Evolutionary conservation across 2,797 vertebrate species (phyloP).

Genomic region (Anguilla obscura): DNA sequence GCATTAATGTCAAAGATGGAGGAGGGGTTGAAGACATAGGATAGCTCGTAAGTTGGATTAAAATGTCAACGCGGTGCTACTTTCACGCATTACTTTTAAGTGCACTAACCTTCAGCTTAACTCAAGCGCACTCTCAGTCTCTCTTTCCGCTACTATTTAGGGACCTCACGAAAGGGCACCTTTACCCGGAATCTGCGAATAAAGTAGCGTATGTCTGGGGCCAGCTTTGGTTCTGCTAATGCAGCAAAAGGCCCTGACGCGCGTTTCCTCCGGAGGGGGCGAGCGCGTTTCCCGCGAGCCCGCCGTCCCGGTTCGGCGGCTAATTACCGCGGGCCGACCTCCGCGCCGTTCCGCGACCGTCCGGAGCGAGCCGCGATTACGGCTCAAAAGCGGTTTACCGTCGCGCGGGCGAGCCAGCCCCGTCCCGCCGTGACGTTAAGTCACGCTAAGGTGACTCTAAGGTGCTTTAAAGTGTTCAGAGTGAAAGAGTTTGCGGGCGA

Average conservation of each 20-base stretch:
- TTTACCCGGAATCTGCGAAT: conserved; percentile 45
- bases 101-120: conserved; percentile 31
- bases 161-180: conserved; percentile 35
- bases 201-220: conserved; percentile 46
- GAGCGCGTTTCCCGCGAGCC: conserved; percentile 7
- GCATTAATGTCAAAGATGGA: not conserved
- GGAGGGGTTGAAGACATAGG: not conserved
- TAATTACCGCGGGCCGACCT: conserved; percentile 38
- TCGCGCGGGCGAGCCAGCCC: not conserved
- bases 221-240: conserved; percentile 32
- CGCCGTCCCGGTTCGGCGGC: not conserved
- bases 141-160: conserved; percentile 14
- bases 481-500: not conserved
- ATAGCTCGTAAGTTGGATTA: not conserved
- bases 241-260: conserved; percentile 28
- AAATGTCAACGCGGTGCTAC: not conserved
- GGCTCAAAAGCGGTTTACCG: conserved; percentile 15
- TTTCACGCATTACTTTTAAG: conserved; percentile 7
- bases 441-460: not conserved
- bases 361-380: conserved; percentile 31
- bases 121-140: not conserved
- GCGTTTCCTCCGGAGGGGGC: conserved; percentile 29
- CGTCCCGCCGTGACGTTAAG: not conserved
- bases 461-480: conserved; percentile 25
- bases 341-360: not conserved